Conservation (phyloP, 2,113 vertebrate genomes). For the Todiramphus chloris region DNA sequence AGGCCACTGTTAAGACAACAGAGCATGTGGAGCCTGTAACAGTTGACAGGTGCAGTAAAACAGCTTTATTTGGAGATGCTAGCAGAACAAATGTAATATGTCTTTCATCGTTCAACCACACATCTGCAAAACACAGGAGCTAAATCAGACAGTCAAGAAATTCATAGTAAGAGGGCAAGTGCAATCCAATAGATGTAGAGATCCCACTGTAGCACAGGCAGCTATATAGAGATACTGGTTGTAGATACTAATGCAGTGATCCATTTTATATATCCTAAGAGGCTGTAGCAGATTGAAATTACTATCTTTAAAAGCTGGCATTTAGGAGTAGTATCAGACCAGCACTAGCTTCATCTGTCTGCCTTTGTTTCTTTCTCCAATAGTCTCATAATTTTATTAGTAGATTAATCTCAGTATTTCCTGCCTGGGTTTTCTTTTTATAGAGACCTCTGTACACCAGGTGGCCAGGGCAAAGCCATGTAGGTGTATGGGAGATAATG, state of each 20-base stretch:
- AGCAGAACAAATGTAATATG: conserved; percentile 1
- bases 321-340: background rate
- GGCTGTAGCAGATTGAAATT: conserved; percentile 59
- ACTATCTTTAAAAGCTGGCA: conserved; percentile 1
- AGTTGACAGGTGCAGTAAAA: conserved; percentile 18
- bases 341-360: background rate
- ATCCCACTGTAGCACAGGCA: conserved; percentile 30
- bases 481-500: conserved; percentile 26
- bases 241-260: conserved; percentile 60
- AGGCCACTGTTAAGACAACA: conserved; percentile 9
- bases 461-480: conserved; percentile 29
- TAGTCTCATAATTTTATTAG: conserved; percentile 9
- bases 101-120: conserved; percentile 9
- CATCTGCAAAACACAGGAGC: conserved; percentile 44
- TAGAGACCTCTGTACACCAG: conserved; percentile 4
- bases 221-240: conserved; percentile 16
- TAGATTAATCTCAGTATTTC: background rate
- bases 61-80: conserved; percentile 33
- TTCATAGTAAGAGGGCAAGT: conserved; percentile 26
- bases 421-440: conserved; percentile 42
- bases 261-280: conserved; percentile 57
- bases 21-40: background rate
- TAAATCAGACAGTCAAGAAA: conserved; percentile 46
- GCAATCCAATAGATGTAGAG: conserved; percentile 35
- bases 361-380: background rate